Evolutionary conservation across 2,888 invertebrate genomes (phyloP), one percentile per base, ranked within the genome.

Genomic region (Idaea dimidiata): DNA sequence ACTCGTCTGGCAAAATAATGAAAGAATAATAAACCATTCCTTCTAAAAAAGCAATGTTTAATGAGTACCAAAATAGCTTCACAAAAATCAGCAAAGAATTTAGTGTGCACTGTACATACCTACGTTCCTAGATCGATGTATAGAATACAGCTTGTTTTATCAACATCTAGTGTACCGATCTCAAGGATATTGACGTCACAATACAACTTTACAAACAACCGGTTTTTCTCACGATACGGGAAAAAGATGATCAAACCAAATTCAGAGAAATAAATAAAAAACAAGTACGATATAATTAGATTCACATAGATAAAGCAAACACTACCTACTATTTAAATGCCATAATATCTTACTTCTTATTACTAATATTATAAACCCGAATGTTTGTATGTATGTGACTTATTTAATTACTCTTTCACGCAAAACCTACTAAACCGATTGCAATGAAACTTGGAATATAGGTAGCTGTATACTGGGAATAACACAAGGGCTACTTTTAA

Each of bases 111-210:
- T 8, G 43, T 43, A 43, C 43, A 8, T 43, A 43, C 3, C 14
- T 43, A 43, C 10, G 14, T 7, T 14, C 43, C 33, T 31, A 32
- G 16, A 58, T 58, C 60, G 67, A 65, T 24, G 24, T 24, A 24
- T 66, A 67, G 59, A 70, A 68, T 65, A 77, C 73, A 77, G 74
- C 74, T 74, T 65, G 63, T 68, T 75, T 73, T 79, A 68, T 79
- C 73, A 73, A 66, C 64, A 62, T 66, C 68, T 66, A 64, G 72
- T 68, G 78, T 77, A 78, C 78, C 77, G 68, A 61, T 73, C 69
- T 82, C 86, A 86, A 87, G 86, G 86, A 80, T 81, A 68, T 80
- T 81, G 78, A 73, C 79, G 72, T 82, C 80, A 79, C 73, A 72
- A 67, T 64, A 62, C 33, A 61, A 59, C 57, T 60, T 72, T 53